Percentiles rank a stretch among this genome's conserved stretches.
Conservation (phyloP, 1,140 invertebrate species). For the Drosophila punjabiensis region DNA sequence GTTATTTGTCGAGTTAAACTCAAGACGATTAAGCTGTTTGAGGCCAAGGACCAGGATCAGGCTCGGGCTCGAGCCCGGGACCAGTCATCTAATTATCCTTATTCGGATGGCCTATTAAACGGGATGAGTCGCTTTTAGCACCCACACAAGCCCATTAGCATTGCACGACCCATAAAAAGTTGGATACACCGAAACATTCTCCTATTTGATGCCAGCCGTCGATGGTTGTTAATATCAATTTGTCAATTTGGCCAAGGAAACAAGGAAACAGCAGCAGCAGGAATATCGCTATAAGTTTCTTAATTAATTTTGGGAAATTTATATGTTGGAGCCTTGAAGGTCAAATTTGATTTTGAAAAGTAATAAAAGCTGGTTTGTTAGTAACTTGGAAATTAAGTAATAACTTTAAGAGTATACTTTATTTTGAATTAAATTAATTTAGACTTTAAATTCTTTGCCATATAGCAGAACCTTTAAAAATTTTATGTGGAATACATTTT, state of each 20-base stretch:
- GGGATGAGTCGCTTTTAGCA: constrained; percentile 73
- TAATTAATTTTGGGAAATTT: constrained; percentile 24
- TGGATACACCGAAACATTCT: constrained; percentile 29
- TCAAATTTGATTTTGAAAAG: background rate
- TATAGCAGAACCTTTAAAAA: no score
- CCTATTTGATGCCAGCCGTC: constrained; percentile 10
- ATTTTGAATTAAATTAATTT: no score
- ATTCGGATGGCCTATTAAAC: constrained; percentile 77
- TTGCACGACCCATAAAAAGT: constrained; percentile 61
- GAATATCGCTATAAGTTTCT: constrained; percentile 21
- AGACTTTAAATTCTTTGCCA: no score
- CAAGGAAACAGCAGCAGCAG: background rate
- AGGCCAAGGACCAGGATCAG: constrained; percentile 21
- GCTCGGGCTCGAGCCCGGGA: background rate
- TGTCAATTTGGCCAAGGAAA: constrained; percentile 9
- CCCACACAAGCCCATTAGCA: constrained; percentile 76
- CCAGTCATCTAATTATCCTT: constrained; percentile 72
- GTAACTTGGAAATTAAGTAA: background rate
- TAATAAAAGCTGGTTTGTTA: background rate
- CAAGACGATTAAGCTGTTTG: constrained; percentile 59
- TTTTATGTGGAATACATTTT: no score
- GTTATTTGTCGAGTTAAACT: constrained; percentile 63
- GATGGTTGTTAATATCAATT: constrained; percentile 52
- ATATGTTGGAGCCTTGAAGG: background rate
- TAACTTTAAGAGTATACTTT: background rate